Evolutionary conservation across 2,797 vertebrate species (phyloP).

Genomic region (Eulemur rubriventer): DNA sequence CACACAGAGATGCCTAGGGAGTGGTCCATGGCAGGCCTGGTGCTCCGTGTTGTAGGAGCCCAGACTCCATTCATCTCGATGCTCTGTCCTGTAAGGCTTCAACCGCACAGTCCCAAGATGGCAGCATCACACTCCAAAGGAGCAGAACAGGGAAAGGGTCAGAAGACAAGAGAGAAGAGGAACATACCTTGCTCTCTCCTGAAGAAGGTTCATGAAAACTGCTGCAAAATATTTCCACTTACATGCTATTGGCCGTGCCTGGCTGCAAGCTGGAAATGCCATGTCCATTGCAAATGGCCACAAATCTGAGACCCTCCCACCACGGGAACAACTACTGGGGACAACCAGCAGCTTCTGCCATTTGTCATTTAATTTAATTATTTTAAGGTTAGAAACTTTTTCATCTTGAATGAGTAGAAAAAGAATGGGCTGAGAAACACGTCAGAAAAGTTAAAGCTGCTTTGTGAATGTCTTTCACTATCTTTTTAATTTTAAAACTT

Average conservation of each 20-base stretch:
- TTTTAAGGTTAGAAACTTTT: background rate
- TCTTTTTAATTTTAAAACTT: conserved; percentile 14
- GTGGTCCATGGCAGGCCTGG: background rate
- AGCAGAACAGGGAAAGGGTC: background rate
- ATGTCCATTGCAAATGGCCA: background rate
- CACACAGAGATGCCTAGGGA: background rate
- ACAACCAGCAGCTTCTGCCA: background rate
- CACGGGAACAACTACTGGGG: background rate
- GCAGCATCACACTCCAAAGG: background rate
- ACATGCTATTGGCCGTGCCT: background rate
- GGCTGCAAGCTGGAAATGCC: background rate
- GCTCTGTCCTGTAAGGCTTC: background rate
- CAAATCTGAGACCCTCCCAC: background rate
- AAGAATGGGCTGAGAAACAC: background rate
- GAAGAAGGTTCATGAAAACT: too few relatives aligned
- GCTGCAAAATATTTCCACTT: too few relatives aligned
- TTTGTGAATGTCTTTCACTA: background rate
- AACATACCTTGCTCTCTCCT: background rate
- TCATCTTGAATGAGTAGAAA: background rate
- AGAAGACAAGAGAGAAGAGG: background rate
- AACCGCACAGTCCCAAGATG: background rate
- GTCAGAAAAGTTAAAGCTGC: background rate
- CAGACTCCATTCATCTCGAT: background rate
- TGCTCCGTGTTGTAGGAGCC: background rate
- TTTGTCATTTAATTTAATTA: background rate